These are phyloP conservation scores for Hypolimnas misippus DNA, from an alignment of 2,888 invertebrate genomes.

Conservation along the genomic window DNA sequence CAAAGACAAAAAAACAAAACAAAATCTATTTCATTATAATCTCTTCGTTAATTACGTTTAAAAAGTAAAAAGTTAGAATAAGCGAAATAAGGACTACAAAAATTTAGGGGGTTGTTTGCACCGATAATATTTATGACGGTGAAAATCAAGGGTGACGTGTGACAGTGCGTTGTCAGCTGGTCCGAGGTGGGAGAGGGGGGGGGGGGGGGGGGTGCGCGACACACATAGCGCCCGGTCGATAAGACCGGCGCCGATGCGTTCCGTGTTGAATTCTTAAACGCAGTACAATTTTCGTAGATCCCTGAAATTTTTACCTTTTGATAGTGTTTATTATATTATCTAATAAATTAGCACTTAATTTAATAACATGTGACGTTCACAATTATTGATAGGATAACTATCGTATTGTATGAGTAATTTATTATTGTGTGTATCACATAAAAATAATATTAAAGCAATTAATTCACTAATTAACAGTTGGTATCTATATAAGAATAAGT, in stretches of 20 bases:
- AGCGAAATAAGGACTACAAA: neutral
- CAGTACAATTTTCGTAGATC: slow-evolving; percentile 18
- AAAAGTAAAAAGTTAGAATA: too few relatives aligned
- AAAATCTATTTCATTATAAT: too few relatives aligned
- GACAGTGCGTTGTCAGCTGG: slow-evolving; percentile 45
- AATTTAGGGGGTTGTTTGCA: neutral
- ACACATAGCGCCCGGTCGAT: slow-evolving; percentile 79
- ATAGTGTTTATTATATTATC: neutral
- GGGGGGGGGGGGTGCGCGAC: slow-evolving; percentile 63
- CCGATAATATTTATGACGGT: slow-evolving; percentile 27
- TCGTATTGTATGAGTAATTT: too few relatives aligned
- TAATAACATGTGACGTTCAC: neutral
- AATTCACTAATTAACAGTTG: too few relatives aligned
- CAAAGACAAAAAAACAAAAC: too few relatives aligned
- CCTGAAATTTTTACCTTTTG: neutral
- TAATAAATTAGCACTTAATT: neutral
- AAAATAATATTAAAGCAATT: too few relatives aligned
- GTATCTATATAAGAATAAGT: too few relatives aligned
- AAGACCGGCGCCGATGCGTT: slow-evolving; percentile 75
- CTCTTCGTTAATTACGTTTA: too few relatives aligned
- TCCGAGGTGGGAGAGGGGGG: slow-evolving; percentile 50
- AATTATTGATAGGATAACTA: too few relatives aligned
- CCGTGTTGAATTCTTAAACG: slow-evolving; percentile 43
- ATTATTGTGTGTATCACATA: too few relatives aligned
- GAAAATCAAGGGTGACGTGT: slow-evolving; percentile 35